phyloP scores from a whole-genome alignment of 2,797 vertebrate species.

The Mormyrops boulengeri region DNA sequence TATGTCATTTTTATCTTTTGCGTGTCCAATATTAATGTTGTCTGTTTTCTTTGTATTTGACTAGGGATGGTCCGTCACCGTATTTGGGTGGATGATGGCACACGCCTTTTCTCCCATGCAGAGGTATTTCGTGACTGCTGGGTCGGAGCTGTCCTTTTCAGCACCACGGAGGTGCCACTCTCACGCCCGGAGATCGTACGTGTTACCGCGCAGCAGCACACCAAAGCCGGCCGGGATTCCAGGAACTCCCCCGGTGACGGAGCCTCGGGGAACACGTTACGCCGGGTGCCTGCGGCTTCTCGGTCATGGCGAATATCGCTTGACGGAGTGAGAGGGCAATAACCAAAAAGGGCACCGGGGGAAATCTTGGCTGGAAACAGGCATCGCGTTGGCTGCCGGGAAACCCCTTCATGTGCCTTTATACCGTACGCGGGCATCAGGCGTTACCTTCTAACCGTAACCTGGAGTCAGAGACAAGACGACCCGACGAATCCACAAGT shows the following conservation, averaged over 20 bases:
- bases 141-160: slow-evolving; percentile 42
- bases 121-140: slow-evolving; percentile 22
- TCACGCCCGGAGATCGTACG: slow-evolving; percentile 42
- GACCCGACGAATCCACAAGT: slow-evolving; percentile 20
- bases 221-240: background rate
- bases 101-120: slow-evolving; percentile 16
- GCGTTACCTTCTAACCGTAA: slow-evolving; percentile 11
- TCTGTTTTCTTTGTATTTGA: slow-evolving; percentile 7
- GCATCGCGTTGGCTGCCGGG: slow-evolving; percentile 25
- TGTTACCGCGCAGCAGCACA: slow-evolving; percentile 66
- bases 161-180: slow-evolving; percentile 43
- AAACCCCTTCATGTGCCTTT: slow-evolving; percentile 20
- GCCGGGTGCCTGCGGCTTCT: background rate
- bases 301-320: background rate
- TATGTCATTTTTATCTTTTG: background rate
- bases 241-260: slow-evolving; percentile 46
- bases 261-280: background rate
- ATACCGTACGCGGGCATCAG: slow-evolving; percentile 19
- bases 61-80: background rate
- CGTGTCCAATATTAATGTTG: background rate
- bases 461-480: slow-evolving; percentile 21
- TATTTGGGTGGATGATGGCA: background rate
- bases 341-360: slow-evolving; percentile 3
- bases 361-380: slow-evolving; percentile 14
- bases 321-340: slow-evolving; percentile 3